Evolutionary conservation across 2,113 vertebrate species (phyloP), one percentile per base, ranked within the genome.

Genomic region (Fulmarus glacialis): DNA sequence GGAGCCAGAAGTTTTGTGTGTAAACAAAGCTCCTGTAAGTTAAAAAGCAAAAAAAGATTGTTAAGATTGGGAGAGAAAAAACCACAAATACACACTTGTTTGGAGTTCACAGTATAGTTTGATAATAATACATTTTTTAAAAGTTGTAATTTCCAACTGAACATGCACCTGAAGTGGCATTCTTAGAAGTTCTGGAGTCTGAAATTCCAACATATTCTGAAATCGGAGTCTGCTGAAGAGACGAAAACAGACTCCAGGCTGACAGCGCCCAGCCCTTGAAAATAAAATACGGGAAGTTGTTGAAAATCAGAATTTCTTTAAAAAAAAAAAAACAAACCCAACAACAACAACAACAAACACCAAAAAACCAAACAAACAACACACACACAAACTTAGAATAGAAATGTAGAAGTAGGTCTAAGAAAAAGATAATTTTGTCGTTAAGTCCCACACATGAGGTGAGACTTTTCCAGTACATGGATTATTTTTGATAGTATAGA

Each of bases 1-100:
- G 99, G 99, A 55, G 99, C 99, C 96, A 99, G 97, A 64, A 99
- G 98, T 94, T 99, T 99, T 95, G 99, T 99, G 97, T 99, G 99
- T 30, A 99, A 98, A 98, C 99, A 99, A 89, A 99, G 98, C 73
- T 99, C 99, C 99, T 99, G 68, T 48, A 95, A 97, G 90, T 79
- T 66, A 93, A 82, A 92, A 92, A 75, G 43, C 2, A 23, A 89
- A 56, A 18, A 73, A 47, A 32, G 3, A 58, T 10, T 14, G 5
- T 62, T 80, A 72, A 43, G 20, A n/a, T 19, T 24, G 14, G 7
- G 15, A 5, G 55, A 43, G 26, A 2, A 7, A 12, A 43, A 42
- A 42, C 42, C 14, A 16, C 40, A 43, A 43, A 18, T 4, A 45
- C 11, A 15, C 20, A 47, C 6, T 11, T 14, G 48, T 60, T 21